Conservation (phyloP, 2,113 vertebrate genomes). For the Hemiscyllium ocellatum region DNA sequence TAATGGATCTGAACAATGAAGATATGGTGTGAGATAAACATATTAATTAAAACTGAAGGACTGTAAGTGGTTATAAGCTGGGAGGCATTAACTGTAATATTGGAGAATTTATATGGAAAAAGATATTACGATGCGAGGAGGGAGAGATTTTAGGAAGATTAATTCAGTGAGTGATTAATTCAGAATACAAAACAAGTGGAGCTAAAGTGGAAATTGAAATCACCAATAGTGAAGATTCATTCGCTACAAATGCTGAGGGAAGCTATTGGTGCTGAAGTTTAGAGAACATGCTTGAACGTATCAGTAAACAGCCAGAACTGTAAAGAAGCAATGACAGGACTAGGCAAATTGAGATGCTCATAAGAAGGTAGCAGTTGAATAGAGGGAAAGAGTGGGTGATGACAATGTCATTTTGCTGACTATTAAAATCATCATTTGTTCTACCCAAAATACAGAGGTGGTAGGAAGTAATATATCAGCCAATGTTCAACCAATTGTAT, state of each 20-base stretch:
- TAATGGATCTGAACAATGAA: background rate
- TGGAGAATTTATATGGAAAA: background rate
- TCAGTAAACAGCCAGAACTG: background rate
- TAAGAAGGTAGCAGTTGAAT: background rate
- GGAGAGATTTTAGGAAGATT: background rate
- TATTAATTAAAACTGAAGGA: background rate
- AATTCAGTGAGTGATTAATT: background rate
- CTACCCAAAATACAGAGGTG: background rate
- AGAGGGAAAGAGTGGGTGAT: background rate
- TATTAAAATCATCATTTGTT: background rate
- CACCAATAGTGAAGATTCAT: background rate
- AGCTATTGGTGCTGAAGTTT: background rate
- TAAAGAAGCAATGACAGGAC: background rate
- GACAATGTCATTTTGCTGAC: background rate
- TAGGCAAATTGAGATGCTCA: background rate
- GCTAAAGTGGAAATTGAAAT: background rate
- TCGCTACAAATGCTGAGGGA: background rate
- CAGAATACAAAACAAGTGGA: background rate
- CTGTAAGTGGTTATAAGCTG: background rate
- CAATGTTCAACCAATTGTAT: background rate
- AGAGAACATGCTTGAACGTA: background rate
- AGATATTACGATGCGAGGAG: background rate
- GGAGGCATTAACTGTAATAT: background rate
- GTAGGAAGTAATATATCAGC: background rate
- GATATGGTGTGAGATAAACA: background rate